Evolutionary conservation across 2,888 invertebrate genomes (phyloP).

Genomic region (Lepidonotus clava): DNA sequence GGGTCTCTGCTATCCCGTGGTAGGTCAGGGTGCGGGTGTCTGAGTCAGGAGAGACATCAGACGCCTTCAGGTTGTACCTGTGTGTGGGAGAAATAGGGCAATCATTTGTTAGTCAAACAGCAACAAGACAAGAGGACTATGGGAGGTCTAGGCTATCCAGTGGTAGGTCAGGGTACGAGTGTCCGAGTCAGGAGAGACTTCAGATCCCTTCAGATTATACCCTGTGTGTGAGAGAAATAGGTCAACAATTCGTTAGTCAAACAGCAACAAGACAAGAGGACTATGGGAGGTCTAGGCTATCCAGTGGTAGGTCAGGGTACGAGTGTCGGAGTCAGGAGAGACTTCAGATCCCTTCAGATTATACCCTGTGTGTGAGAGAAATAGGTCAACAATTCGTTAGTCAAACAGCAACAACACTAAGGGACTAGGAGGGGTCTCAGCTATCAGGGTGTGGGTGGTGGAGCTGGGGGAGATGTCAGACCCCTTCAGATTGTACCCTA

Average conservation of each 20-base stretch:
- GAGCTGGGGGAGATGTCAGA: not conserved
- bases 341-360: constrained; percentile 64
- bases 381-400: no score
- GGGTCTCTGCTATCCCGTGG: constrained; percentile 92
- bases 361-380: not conserved
- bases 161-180: constrained; percentile 85
- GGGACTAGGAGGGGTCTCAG: constrained; percentile 95
- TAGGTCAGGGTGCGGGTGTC: constrained; percentile 82
- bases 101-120: no score
- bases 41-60: not conserved
- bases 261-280: no score
- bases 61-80: constrained; percentile 64
- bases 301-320: constrained; percentile 87
- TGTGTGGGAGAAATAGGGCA: no score
- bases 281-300: constrained; percentile 93
- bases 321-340: constrained; percentile 51
- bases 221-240: constrained; percentile 2
- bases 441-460: constrained; percentile 80
- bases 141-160: constrained; percentile 92
- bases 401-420: no score
- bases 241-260: no score
- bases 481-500: constrained; percentile 64
- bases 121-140: no score
- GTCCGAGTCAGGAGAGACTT: constrained; percentile 3
- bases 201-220: constrained; percentile 64